phyloP scores from a whole-genome alignment of 1,140 invertebrate species.

The Zaprionus gabonicus region DNA sequence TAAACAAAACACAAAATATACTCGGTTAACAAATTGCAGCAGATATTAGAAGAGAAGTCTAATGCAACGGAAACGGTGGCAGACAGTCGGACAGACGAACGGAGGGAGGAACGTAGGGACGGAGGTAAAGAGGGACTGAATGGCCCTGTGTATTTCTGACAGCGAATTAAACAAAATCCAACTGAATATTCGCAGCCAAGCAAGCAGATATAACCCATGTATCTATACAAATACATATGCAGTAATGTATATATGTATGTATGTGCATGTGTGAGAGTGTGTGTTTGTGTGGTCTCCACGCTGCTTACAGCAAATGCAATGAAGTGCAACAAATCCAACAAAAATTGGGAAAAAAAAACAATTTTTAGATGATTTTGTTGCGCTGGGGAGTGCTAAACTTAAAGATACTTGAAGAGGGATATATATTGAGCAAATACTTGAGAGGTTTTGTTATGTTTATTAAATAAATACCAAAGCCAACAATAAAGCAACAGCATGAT shows the following conservation, averaged over 20 bases:
- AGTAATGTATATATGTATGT: background rate
- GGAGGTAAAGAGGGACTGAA: slow-evolving; percentile 29
- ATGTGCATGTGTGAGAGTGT: background rate
- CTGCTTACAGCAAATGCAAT: slow-evolving; percentile 47
- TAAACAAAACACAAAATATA: slow-evolving; percentile 37
- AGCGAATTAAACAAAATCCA: slow-evolving; percentile 77
- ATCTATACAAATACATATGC: background rate
- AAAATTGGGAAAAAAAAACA: slow-evolving; percentile 26
- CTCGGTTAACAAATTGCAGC: slow-evolving; percentile 79
- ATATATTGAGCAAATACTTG: background rate
- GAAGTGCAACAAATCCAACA: slow-evolving; percentile 51
- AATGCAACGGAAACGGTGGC: slow-evolving; percentile 44
- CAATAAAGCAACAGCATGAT: background rate
- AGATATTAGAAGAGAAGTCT: slow-evolving; percentile 78
- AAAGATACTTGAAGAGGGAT: background rate
- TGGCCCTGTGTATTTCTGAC: slow-evolving; percentile 70
- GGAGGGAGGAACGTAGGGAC: background rate
- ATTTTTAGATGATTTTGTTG: background rate
- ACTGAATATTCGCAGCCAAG: slow-evolving; percentile 31
- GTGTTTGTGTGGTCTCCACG: slow-evolving; percentile 9
- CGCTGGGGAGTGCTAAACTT: background rate
- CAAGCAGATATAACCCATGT: background rate
- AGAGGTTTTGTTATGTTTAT: background rate
- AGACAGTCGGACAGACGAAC: slow-evolving; percentile 16
- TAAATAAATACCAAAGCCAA: slow-evolving; percentile 3